Evolutionary conservation across 92 coral and sea anemone genomes (phyloP).

Genomic region (Paramuricea clavata): DNA sequence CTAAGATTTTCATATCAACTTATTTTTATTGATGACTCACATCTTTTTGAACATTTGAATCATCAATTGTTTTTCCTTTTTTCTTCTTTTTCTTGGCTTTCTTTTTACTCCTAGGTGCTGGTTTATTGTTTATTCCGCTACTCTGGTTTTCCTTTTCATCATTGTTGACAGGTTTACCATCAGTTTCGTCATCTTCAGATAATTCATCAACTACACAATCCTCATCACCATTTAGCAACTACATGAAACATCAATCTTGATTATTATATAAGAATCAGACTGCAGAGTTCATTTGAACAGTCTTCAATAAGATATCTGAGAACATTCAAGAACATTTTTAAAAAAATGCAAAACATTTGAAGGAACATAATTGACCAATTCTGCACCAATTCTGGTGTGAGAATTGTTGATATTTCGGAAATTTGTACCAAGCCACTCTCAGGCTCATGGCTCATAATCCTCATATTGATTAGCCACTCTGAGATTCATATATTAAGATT

Average conservation of each 20-base stretch:
- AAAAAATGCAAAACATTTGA: no score
- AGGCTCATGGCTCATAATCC: no score
- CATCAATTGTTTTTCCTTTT: background rate
- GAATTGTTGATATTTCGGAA: no score
- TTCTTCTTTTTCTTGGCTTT: conserved; percentile 11
- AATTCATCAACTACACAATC: conserved; percentile 53
- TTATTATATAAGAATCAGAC: background rate
- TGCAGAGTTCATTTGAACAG: no score
- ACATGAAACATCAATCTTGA: background rate
- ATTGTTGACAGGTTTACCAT: conserved; percentile 41
- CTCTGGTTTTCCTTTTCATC: conserved; percentile 30
- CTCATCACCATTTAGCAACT: conserved; percentile 77
- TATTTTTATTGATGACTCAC: conserved; percentile 18
- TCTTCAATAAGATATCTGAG: no score
- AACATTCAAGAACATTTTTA: no score
- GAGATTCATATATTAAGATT: no score
- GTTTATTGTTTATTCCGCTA: background rate
- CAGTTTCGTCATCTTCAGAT: conserved; percentile 73
- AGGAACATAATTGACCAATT: no score
- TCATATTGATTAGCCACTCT: no score
- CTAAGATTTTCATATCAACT: no score
- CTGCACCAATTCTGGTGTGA: no score
- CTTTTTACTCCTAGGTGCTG: background rate
- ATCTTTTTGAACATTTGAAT: background rate
- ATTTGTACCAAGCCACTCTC: no score